Evolutionary conservation across 2,113 vertebrate species (phyloP), one percentile per base, ranked within the genome.

Genomic region (Microtus pennsylvanicus): DNA sequence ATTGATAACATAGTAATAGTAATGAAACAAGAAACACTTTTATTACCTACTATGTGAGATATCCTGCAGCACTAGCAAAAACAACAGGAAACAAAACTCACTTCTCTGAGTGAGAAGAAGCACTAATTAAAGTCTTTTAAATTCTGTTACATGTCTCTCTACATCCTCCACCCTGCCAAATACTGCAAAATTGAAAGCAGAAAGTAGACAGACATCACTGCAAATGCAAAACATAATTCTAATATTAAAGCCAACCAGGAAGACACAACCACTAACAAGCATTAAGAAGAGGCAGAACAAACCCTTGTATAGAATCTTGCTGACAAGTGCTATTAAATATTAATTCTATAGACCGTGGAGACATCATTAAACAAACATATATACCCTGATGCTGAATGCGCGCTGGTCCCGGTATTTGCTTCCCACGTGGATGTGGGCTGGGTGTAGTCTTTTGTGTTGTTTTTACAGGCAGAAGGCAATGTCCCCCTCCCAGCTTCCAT

Each of bases 311-410:
- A 96, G 98, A 98, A 98, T 98, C 98, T 98, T 98, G 98, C 98
- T 99, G 99, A 99, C 99, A 99, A 98, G 98, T 65, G 1, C 97
- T 97, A 98, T 99, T 99, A 99, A 99, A 99, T 99, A 99, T 99
- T 99, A 98, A 99, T 99, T 98, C 98, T 97, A 93, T 97, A 98
- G 98, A 98, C 99, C 98, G 77, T 38, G 83, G 98, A 99, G 98
- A 98, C 98, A 98, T 98, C 98, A 98, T 99, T 98, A 99, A 97
- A 98, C 98, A 97, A 97, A 98, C 89, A 97, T 77, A 52, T 91
- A 97, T 78, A 91, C 89, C 92, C 93, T 13, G 85, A 52, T 95
- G 98, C 97, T 96, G 97, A 97, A 42, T 96, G 90, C 80, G 96
- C 97, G 67, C 91, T 3, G 1, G 95, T 92, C 97, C 87, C 78